Percentiles rank a stretch among this genome's conserved stretches.
phyloP scores from a whole-genome alignment of 2,888 invertebrate species.

The Torymus texanus region DNA sequence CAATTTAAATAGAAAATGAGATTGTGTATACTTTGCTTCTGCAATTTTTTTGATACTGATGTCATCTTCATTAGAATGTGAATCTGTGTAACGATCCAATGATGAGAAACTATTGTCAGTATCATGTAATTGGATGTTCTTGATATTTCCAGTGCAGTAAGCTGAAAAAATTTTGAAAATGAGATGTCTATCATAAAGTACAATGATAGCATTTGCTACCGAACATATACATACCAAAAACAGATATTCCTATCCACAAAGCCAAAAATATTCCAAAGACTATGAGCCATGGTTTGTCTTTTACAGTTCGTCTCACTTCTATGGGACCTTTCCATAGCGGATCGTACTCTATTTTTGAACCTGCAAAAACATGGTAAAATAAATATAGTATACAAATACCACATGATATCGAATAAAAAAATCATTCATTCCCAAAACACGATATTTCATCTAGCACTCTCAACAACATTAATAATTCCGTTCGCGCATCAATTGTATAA shows the following conservation, averaged over 20 bases:
- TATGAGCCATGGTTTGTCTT: constrained; percentile 12
- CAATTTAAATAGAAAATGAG: neutral
- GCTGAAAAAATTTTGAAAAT: constrained; percentile 11
- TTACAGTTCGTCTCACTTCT: neutral
- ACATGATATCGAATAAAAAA: no score
- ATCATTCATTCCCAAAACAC: no score
- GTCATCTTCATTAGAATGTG: no score
- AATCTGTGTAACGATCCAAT: no score
- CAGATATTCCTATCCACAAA: constrained; percentile 1
- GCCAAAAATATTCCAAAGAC: constrained; percentile 9
- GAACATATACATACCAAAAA: constrained; percentile 21
- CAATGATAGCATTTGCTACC: neutral
- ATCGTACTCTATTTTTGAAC: constrained; percentile 37
- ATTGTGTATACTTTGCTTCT: neutral
- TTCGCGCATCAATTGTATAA: no score
- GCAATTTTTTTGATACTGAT: no score
- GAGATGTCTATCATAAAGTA: neutral
- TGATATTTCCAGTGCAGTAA: constrained; percentile 6
- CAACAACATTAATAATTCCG: no score
- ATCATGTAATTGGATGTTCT: no score
- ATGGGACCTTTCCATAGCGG: constrained; percentile 38
- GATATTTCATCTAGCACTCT: no score
- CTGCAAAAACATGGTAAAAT: neutral
- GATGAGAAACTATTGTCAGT: no score
- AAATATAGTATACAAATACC: no score